phyloP scores from a whole-genome alignment of 2,113 vertebrate species.

The Isichthys henryi region DNA sequence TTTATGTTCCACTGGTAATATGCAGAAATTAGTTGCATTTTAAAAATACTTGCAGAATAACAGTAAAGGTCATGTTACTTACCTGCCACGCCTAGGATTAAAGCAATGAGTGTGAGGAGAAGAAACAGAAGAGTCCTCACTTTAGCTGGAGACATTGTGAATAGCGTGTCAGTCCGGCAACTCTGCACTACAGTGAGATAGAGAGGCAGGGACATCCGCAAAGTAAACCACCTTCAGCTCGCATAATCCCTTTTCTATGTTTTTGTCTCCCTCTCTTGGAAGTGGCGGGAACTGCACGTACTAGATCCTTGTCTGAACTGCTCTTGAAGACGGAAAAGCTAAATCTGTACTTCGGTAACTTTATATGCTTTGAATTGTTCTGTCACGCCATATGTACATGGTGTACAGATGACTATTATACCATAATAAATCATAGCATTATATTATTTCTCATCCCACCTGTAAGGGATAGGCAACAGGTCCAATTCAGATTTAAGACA shows the following conservation, averaged over 20 bases:
- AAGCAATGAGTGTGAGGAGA: constrained; percentile 54
- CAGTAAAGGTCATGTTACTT: constrained; percentile 15
- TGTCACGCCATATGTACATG: background rate
- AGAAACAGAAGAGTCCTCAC: constrained; percentile 60
- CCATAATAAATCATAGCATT: constrained; percentile 25
- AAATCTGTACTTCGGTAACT: background rate
- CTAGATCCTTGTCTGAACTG: background rate
- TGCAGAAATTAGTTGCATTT: background rate
- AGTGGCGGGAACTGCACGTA: background rate
- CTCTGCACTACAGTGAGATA: constrained; percentile 39
- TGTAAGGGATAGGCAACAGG: background rate
- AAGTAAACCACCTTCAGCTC: constrained; percentile 26
- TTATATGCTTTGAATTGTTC: background rate
- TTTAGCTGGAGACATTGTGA: constrained; percentile 58
- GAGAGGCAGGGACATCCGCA: constrained; percentile 32
- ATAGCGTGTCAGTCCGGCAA: constrained; percentile 44
- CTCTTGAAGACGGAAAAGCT: background rate
- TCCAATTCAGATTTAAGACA: background rate
- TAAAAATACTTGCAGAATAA: background rate
- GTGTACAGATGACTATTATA: constrained; percentile 25
- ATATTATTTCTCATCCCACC: background rate
- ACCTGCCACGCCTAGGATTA: constrained; percentile 55
- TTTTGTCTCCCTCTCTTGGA: constrained; percentile 49
- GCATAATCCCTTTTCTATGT: constrained; percentile 18
- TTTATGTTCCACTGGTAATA: background rate